Evolutionary conservation across 1,140 invertebrate genomes (phyloP).

Genomic region (Amyelois transitella): DNA sequence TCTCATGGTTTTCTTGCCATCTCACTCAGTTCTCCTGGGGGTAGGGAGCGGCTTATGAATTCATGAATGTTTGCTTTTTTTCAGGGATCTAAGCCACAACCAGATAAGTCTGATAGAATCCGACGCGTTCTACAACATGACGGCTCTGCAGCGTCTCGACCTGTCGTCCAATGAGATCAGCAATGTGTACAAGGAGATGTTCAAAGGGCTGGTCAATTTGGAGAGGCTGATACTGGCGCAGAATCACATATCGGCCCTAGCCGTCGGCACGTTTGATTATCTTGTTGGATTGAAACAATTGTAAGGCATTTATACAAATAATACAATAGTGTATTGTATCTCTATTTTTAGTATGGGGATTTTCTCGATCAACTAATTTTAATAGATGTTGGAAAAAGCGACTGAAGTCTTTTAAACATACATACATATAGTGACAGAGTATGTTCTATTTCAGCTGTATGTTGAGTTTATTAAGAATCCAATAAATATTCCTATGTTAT

Average conservation of each 20-base stretch:
- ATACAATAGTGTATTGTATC: neutral
- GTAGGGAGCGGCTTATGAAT: too few species aligned
- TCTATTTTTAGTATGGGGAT: neutral
- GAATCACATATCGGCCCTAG: slow-evolving; percentile 81
- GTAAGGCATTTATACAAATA: slow-evolving; percentile 73
- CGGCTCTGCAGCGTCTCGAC: slow-evolving; percentile 81
- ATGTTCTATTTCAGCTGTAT: too few species aligned
- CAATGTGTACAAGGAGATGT: slow-evolving; percentile 77
- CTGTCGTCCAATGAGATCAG: slow-evolving; percentile 80
- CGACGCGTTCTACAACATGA: slow-evolving; percentile 82
- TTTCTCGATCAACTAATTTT: too few species aligned
- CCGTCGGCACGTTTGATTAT: slow-evolving; percentile 80
- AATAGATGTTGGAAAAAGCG: too few species aligned
- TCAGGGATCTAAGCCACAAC: slow-evolving; percentile 86
- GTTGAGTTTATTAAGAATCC: too few species aligned
- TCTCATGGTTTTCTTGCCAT: too few species aligned
- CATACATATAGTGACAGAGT: too few species aligned
- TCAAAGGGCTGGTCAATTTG: slow-evolving; percentile 77
- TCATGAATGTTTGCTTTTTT: slow-evolving; percentile 10
- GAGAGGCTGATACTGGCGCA: slow-evolving; percentile 80
- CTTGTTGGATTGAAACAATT: slow-evolving; percentile 79
- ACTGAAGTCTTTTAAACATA: too few species aligned
- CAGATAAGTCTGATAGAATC: slow-evolving; percentile 82
- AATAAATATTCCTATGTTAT: too few species aligned
- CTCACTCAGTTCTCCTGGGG: too few species aligned